Evolutionary conservation across 2,113 vertebrate genomes (phyloP).

Genomic region (Mionectes macconnelli): DNA sequence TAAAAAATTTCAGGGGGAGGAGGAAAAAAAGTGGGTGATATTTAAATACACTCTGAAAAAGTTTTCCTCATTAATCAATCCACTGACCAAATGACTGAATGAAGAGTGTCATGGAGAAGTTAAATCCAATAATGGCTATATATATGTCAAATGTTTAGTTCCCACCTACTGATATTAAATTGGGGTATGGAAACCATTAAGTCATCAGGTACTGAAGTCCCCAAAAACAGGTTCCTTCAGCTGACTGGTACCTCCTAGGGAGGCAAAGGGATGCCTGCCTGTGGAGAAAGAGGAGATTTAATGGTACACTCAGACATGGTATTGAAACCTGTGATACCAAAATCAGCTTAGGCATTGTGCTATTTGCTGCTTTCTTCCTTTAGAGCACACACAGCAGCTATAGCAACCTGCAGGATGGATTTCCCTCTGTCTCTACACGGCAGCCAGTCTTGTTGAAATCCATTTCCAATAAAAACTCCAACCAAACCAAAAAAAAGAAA

Average conservation of each 20-base stretch:
- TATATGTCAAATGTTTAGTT: not conserved
- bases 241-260: not conserved
- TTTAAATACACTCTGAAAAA: not conserved
- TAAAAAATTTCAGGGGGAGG: not conserved
- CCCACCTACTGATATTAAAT: not conserved
- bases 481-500: not conserved
- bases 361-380: not conserved
- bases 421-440: not conserved
- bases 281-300: not conserved
- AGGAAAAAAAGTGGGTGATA: not conserved
- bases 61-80: not conserved
- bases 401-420: not conserved
- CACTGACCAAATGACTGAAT: not conserved
- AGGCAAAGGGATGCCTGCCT: not conserved
- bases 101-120: not conserved
- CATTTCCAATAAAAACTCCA: not conserved
- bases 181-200: not conserved
- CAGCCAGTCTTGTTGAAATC: not conserved
- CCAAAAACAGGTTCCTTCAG: not conserved
- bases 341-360: not conserved
- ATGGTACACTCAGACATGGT: accelerated
- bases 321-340: not conserved
- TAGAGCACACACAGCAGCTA: not conserved
- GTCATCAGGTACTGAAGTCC: not conserved
- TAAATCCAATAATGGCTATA: not conserved